Percentiles rank a stretch among this genome's conserved stretches.
phyloP scores from a whole-genome alignment of 2,797 vertebrate genomes.

The Vultur gryphus region DNA sequence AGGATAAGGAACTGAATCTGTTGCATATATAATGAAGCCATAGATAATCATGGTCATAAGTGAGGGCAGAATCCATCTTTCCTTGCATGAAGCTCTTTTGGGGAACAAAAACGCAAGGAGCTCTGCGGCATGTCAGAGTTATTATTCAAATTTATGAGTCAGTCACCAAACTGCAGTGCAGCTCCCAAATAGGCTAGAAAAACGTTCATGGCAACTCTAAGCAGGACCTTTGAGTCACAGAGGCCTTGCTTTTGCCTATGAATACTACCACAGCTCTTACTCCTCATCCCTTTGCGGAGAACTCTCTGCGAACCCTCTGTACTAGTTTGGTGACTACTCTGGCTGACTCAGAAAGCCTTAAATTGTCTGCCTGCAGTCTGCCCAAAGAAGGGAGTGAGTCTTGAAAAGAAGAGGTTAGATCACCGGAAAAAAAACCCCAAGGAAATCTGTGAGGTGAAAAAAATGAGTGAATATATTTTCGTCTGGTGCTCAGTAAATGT shows the following conservation, averaged over 20 bases:
- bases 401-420: neutral
- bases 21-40: constrained; percentile 28
- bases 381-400: neutral
- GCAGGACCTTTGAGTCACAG: neutral
- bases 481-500: neutral
- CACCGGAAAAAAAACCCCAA: no score
- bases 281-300: neutral
- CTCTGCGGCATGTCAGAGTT: neutral
- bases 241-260: neutral
- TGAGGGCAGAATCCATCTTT: constrained; percentile 9
- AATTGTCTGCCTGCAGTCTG: neutral
- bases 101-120: neutral
- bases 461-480: neutral
- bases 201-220: neutral
- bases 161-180: neutral
- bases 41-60: constrained; percentile 31
- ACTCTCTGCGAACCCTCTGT: neutral
- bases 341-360: neutral
- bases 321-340: rapidly evolving
- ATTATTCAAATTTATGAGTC: constrained; percentile 1
- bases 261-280: neutral
- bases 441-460: neutral
- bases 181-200: neutral
- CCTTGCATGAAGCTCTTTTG: neutral
- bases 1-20: constrained; percentile 32